phyloP scores from a whole-genome alignment of 2,888 invertebrate genomes.

The Drosophila atripex region DNA sequence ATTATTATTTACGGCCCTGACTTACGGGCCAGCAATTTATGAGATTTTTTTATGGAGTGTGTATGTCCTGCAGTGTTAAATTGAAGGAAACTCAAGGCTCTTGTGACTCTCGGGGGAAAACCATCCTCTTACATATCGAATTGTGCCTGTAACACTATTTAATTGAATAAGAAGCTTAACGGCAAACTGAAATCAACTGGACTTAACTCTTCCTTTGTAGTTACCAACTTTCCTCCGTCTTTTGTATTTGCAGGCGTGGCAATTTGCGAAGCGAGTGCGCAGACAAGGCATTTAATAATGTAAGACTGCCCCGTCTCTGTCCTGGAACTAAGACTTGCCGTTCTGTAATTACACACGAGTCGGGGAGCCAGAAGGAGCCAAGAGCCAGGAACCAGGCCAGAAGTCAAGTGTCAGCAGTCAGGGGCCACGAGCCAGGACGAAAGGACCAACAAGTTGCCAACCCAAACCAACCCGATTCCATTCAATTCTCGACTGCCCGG shows the following conservation, averaged over 20 bases:
- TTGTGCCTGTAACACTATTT: conserved; percentile 5
- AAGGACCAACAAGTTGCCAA: conserved; percentile 52
- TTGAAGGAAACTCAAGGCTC: too few relatives aligned
- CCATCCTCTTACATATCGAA: conserved; percentile 20
- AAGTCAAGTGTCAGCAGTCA: conserved; percentile 1
- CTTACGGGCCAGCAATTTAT: not conserved
- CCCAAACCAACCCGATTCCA: conserved; percentile 10
- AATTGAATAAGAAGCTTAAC: conserved; percentile 28
- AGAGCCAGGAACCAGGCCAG: not conserved
- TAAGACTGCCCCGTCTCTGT: conserved; percentile 47
- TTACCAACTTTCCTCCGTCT: conserved; percentile 21
- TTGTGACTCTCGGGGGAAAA: not conserved
- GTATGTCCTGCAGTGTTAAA: not conserved
- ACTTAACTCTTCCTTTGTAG: conserved; percentile 36
- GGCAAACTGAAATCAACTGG: conserved; percentile 21
- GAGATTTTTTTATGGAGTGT: not conserved
- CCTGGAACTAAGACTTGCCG: conserved; percentile 29
- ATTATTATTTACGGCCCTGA: not conserved
- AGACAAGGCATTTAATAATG: conserved; percentile 55
- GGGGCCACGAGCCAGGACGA: conserved; percentile 13
- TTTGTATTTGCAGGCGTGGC: conserved; percentile 33
- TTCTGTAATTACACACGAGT: conserved; percentile 45
- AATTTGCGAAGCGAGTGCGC: not conserved
- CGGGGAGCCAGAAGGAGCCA: not conserved
- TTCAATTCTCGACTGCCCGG: conserved; percentile 5